A percentile compares a stretch with the other conserved stretches of the same genome.
Evolutionary conservation across 2,797 vertebrate species (phyloP).

Genomic region (Coccyzus lansbergi): DNA sequence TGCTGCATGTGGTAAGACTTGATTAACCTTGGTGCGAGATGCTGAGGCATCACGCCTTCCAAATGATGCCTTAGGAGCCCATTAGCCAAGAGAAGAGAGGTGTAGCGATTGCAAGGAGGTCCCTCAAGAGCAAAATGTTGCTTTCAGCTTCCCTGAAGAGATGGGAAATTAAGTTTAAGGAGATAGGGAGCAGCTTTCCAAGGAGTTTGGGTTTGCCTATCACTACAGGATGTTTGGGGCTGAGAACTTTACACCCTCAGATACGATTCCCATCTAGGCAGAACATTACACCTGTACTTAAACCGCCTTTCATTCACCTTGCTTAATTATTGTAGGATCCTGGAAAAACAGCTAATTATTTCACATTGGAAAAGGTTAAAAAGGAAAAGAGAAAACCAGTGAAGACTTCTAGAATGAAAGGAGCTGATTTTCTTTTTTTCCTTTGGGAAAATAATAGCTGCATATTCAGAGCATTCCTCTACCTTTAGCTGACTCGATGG

Average conservation of each 20-base stretch:
- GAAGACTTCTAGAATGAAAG: not conserved
- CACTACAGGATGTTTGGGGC: not conserved
- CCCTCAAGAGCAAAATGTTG: not conserved
- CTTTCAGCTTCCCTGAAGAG: not conserved
- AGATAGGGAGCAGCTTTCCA: rapidly evolving
- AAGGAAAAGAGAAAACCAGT: not conserved
- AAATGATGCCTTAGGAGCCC: rapidly evolving
- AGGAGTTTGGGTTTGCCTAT: not conserved
- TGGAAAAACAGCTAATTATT: not conserved
- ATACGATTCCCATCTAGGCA: not conserved
- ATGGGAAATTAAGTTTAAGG: not conserved
- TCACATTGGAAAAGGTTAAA: not conserved
- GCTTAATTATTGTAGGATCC: not conserved
- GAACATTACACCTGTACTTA: not conserved
- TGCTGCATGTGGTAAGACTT: rapidly evolving
- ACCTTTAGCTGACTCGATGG: not conserved
- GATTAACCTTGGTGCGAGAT: not conserved
- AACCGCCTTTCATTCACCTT: not conserved
- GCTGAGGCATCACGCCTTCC: not conserved
- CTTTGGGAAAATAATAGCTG: not conserved
- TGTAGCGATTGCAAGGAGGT: not conserved
- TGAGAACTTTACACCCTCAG: not conserved
- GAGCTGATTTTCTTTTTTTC: not conserved
- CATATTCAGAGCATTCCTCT: not conserved
- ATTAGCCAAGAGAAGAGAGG: rapidly evolving